These are phyloP conservation scores for Paguma larvata DNA, from an alignment of 2,797 vertebrate genomes.

Conservation along the genomic window DNA sequence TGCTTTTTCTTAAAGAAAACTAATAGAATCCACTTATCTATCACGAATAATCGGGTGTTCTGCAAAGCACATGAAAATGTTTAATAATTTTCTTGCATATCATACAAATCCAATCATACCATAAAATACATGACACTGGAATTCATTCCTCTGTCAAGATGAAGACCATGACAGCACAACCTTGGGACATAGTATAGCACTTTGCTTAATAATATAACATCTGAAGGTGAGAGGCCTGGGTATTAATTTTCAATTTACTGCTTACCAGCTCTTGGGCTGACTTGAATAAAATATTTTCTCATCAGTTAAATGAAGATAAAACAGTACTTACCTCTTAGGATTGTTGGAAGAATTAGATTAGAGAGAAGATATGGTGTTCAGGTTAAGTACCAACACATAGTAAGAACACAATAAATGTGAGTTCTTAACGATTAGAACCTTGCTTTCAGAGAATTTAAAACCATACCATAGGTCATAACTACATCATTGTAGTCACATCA, in stretches of 20 bases:
- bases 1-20: neutral
- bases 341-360: neutral
- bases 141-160: neutral
- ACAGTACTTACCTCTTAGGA: neutral
- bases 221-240: neutral
- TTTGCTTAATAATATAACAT: neutral
- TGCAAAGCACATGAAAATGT: neutral
- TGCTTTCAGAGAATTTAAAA: neutral
- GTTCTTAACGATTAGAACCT: slow-evolving; percentile 9
- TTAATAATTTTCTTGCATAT: neutral
- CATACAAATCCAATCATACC: neutral
- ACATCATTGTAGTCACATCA: neutral
- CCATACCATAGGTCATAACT: neutral
- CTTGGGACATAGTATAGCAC: neutral
- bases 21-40: neutral
- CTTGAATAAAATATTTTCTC: neutral
- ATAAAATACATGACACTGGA: neutral
- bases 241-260: neutral
- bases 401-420: neutral
- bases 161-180: neutral
- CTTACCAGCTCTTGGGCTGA: neutral
- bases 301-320: neutral
- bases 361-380: neutral
- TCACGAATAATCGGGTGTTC: neutral
- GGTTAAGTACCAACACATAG: neutral